Conservation (phyloP, 2,888 invertebrate species). For the Coelogynopora nodosa region DNA sequence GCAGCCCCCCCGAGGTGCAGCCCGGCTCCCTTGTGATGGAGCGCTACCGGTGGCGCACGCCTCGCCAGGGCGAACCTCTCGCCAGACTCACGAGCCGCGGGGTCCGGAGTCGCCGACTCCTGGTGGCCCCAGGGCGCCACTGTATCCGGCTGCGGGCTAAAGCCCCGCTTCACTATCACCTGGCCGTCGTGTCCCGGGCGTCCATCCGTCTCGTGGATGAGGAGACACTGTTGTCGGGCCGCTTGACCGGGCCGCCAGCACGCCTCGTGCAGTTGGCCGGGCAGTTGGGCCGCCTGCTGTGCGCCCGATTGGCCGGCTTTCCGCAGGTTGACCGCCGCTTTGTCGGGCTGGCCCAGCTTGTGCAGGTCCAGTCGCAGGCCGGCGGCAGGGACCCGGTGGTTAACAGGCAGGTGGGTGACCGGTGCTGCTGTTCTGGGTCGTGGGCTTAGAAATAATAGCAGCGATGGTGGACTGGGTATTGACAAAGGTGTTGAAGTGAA, state of each 20-base stretch:
- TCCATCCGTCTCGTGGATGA: background rate
- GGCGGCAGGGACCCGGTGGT: no score
- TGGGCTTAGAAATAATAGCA: no score
- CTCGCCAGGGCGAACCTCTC: slow-evolving; percentile 59
- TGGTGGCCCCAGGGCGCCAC: background rate
- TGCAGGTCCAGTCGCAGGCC: no score
- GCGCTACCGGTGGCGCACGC: slow-evolving; percentile 60
- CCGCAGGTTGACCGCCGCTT: background rate
- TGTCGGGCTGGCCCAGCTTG: background rate
- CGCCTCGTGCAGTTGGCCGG: background rate
- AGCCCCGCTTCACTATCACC: background rate
- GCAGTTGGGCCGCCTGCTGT: background rate
- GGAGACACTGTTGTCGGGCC: background rate
- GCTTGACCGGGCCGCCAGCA: background rate
- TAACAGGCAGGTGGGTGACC: no score
- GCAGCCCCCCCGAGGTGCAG: slow-evolving; percentile 31
- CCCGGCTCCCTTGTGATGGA: slow-evolving; percentile 59
- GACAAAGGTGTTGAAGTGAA: no score
- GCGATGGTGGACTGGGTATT: no score
- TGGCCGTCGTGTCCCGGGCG: background rate
- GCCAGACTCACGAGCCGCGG: slow-evolving; percentile 56
- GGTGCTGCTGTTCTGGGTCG: no score
- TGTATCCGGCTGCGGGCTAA: background rate
- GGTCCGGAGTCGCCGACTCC: slow-evolving; percentile 46
- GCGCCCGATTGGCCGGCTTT: background rate